phyloP scores from a whole-genome alignment of 2,113 vertebrate species.

The Colius striatus region DNA sequence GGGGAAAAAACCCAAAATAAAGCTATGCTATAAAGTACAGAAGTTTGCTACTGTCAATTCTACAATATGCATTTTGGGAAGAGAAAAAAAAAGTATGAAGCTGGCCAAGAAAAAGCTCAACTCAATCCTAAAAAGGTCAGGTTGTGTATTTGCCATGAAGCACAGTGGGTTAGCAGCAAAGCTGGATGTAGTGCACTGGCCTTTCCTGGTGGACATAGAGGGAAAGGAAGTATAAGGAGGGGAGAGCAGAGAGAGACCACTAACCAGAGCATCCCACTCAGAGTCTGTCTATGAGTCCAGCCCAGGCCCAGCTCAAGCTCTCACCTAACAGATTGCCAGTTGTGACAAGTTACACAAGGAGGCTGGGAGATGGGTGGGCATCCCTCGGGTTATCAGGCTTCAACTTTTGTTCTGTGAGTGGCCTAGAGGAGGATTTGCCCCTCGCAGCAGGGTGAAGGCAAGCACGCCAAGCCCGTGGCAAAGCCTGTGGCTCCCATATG shows the following conservation, averaged over 20 bases:
- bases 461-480: fast-evolving
- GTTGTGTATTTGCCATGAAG: conserved; percentile 48
- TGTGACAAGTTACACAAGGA: background rate
- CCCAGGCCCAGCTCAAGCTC: background rate
- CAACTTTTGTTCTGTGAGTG: fast-evolving
- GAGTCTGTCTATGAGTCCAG: background rate
- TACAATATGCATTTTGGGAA: conserved; percentile 18
- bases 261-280: background rate
- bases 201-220: background rate
- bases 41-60: conserved; percentile 64
- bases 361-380: background rate
- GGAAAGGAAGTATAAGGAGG: background rate
- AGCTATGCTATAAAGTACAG: conserved; percentile 68
- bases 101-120: background rate
- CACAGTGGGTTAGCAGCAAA: conserved; percentile 13
- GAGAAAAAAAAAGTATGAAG: background rate
- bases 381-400: background rate
- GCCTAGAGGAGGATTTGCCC: background rate
- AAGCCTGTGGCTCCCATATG: fast-evolving
- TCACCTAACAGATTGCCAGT: background rate
- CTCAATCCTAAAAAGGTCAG: conserved; percentile 42
- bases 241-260: background rate
- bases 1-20: conserved; percentile 66
- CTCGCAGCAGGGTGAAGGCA: background rate
- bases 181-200: conserved; percentile 65